Conservation (phyloP, 2,888 invertebrate genomes). For the Eulithis prunata region DNA sequence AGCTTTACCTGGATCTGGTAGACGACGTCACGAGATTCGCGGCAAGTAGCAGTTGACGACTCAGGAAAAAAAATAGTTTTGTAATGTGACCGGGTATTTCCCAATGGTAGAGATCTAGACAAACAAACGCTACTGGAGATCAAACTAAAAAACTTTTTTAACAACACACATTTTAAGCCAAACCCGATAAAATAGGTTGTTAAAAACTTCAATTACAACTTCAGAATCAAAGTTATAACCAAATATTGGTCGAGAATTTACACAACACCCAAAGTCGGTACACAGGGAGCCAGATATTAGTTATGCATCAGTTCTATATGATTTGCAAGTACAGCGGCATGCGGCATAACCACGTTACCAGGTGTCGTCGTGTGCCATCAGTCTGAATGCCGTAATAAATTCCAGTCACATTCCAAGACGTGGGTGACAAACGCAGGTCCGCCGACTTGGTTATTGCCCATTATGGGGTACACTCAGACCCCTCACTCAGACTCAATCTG, state of each 20-base stretch:
- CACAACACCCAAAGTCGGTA: too few relatives aligned
- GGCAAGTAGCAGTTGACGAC: not conserved
- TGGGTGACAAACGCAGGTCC: constrained; percentile 26
- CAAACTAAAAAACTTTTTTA: too few relatives aligned
- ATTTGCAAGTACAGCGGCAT: not conserved
- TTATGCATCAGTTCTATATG: not conserved
- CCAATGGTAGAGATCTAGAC: too few relatives aligned
- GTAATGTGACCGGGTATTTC: too few relatives aligned
- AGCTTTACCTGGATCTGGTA: constrained; percentile 7
- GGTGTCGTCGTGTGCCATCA: not conserved
- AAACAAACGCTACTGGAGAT: too few relatives aligned
- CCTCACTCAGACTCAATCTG: constrained; percentile 23
- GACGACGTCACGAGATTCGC: not conserved
- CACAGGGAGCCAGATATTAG: too few relatives aligned
- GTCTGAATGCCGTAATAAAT: constrained; percentile 24
- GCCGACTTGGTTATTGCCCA: constrained; percentile 20
- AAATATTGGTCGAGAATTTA: too few relatives aligned
- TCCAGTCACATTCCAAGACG: constrained; percentile 26
- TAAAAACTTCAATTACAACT: too few relatives aligned
- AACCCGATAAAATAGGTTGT: too few relatives aligned
- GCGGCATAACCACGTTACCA: constrained; percentile 15
- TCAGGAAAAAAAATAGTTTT: too few relatives aligned
- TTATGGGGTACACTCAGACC: constrained; percentile 18
- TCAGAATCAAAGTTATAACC: too few relatives aligned
- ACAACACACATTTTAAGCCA: too few relatives aligned